A percentile compares a stretch with the other conserved stretches of the same genome.
These are phyloP conservation scores for Coptodon rendalli DNA, from an alignment of 2,113 vertebrate genomes.

Conservation along the genomic window DNA sequence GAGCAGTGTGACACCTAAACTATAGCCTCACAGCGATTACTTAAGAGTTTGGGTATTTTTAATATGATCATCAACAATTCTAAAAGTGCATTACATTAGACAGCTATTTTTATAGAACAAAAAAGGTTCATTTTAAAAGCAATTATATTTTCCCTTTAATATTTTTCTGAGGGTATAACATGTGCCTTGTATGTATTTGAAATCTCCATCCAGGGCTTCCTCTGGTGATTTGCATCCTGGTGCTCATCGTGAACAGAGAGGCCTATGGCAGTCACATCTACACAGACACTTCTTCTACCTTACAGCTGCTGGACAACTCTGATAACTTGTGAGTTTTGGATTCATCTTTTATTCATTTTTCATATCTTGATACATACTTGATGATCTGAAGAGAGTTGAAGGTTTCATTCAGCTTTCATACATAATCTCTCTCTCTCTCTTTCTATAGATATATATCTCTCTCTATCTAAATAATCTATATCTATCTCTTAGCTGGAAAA, in stretches of 20 bases:
- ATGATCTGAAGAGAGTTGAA: not conserved
- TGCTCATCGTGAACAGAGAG: slow-evolving; percentile 74
- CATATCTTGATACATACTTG: not conserved
- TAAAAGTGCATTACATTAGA: not conserved
- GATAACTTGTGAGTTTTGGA: slow-evolving; percentile 75
- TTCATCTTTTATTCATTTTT: not conserved
- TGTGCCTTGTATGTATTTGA: not conserved
- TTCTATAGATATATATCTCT: not conserved
- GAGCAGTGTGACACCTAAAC: not conserved
- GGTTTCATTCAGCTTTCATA: not conserved
- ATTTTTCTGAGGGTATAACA: not conserved
- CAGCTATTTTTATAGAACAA: not conserved
- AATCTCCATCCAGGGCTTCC: slow-evolving; percentile 77
- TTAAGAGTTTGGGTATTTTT: not conserved
- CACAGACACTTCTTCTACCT: not conserved
- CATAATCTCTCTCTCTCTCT: not conserved
- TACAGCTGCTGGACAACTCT: slow-evolving; percentile 38
- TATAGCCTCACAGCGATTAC: not conserved
- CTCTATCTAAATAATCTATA: not conserved
- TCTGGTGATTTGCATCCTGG: slow-evolving; percentile 70
- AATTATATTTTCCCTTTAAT: not conserved
- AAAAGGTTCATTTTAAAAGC: not conserved
- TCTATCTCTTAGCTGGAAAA: not conserved
- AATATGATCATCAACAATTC: not conserved
- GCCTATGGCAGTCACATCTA: slow-evolving; percentile 68